Percentiles rank a stretch among this genome's conserved stretches.
Evolutionary conservation across 2,113 vertebrate species (phyloP).

Genomic region (Pygoscelis adeliae): DNA sequence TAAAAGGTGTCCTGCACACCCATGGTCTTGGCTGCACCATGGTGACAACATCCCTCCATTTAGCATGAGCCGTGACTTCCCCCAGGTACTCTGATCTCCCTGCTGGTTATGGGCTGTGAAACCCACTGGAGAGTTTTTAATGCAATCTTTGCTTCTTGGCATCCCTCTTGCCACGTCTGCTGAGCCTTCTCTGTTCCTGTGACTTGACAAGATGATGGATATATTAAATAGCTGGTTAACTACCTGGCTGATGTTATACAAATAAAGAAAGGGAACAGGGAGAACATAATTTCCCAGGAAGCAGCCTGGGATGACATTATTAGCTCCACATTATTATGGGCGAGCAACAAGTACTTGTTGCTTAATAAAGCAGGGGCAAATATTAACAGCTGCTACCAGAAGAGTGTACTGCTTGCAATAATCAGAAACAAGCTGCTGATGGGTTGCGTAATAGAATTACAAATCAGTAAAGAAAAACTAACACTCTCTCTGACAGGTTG

Average conservation of each 20-base stretch:
- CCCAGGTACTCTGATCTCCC: background rate
- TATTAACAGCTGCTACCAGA: conserved; percentile 28
- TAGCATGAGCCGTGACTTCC: background rate
- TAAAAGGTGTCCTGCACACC: background rate
- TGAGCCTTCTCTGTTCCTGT: background rate
- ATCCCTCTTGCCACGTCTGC: background rate
- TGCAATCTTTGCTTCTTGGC: background rate
- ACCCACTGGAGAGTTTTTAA: background rate
- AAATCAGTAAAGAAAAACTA: conserved; percentile 35
- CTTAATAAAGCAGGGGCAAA: conserved; percentile 39
- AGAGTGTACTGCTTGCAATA: background rate
- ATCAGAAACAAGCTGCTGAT: conserved; percentile 15
- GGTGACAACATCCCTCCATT: background rate
- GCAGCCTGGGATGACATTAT: background rate
- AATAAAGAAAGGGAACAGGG: background rate
- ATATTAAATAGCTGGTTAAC: background rate
- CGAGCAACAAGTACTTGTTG: conserved; percentile 26
- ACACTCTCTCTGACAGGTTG: background rate
- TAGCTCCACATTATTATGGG: background rate
- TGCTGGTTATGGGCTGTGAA: background rate
- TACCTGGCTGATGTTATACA: background rate
- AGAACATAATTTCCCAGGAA: background rate
- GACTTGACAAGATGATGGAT: background rate
- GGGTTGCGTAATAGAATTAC: conserved; percentile 34
- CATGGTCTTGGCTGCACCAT: background rate